These are phyloP conservation scores for Automeris io DNA, from an alignment of 2,888 invertebrate genomes.

Conservation along the genomic window DNA sequence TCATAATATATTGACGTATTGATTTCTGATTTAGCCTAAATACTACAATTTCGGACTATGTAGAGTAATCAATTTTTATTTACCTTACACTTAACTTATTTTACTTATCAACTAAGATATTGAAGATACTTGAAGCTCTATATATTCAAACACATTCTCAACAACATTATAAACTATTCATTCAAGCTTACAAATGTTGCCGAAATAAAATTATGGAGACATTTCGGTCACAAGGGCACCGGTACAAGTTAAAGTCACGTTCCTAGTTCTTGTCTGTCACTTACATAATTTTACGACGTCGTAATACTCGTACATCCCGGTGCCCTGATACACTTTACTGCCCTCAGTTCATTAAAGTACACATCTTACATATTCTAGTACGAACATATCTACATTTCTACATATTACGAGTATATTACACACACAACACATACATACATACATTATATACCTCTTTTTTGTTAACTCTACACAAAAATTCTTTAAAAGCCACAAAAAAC, in stretches of 20 bases:
- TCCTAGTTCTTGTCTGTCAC: constrained; percentile 44
- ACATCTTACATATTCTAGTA: constrained; percentile 12
- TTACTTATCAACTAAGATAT: not conserved
- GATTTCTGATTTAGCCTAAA: no score
- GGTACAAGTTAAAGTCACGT: constrained; percentile 52
- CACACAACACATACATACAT: no score
- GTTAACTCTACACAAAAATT: no score
- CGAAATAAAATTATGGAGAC: constrained; percentile 15
- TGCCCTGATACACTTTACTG: constrained; percentile 36
- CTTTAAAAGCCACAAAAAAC: no score
- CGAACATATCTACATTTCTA: no score
- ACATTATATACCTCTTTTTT: no score
- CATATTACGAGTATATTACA: no score
- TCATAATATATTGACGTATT: no score
- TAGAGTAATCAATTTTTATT: no score
- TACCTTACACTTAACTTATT: not conserved
- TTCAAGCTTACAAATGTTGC: not conserved
- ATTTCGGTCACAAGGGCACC: constrained; percentile 28
- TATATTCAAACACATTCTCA: not conserved
- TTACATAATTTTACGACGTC: constrained; percentile 55
- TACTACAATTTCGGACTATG: no score
- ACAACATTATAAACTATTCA: constrained; percentile 5
- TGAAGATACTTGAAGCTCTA: not conserved
- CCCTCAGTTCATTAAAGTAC: constrained; percentile 31
- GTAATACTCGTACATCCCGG: constrained; percentile 41